A percentile compares a stretch with the other conserved stretches of the same genome.
These are phyloP conservation scores for Drosophila lutescens DNA, from an alignment of 2,888 invertebrate genomes.

Conservation along the genomic window DNA sequence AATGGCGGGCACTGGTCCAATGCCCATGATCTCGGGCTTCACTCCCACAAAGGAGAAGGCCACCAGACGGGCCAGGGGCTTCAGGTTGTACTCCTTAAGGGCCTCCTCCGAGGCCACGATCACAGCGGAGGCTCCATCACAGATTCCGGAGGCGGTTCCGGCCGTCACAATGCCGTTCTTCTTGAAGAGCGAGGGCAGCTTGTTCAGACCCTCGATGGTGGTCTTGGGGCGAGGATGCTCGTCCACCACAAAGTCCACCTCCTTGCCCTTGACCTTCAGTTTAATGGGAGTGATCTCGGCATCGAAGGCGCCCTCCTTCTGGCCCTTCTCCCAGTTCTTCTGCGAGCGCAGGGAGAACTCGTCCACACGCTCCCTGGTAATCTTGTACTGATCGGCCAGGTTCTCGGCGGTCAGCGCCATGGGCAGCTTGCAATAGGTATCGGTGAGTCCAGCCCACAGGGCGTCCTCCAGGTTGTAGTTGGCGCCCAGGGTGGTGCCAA, in stretches of 20 bases:
- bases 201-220: slow-evolving; percentile 92
- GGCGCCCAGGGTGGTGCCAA: slow-evolving; percentile 93
- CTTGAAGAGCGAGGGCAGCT: slow-evolving; percentile 95
- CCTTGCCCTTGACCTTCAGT: slow-evolving; percentile 92
- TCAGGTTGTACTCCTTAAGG: slow-evolving; percentile 90
- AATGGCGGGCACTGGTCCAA: slow-evolving; percentile 98
- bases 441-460: slow-evolving; percentile 94
- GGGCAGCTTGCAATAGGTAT: slow-evolving; percentile 94
- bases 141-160: slow-evolving; percentile 97
- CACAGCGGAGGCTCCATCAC: slow-evolving; percentile 98
- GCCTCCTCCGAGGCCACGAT: slow-evolving; percentile 96
- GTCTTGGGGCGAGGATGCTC: slow-evolving; percentile 91
- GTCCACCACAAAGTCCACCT: slow-evolving; percentile 91
- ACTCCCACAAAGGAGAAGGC: slow-evolving; percentile 97
- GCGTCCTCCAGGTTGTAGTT: slow-evolving; percentile 93
- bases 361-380: slow-evolving; percentile 93
- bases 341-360: slow-evolving; percentile 94
- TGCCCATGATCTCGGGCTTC: slow-evolving; percentile 99
- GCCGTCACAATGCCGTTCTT: slow-evolving; percentile 97
- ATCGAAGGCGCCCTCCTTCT: slow-evolving; percentile 94
- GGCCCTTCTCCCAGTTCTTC: slow-evolving; percentile 93
- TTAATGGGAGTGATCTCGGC: slow-evolving; percentile 95
- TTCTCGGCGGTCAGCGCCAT: slow-evolving; percentile 99
- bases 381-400: slow-evolving; percentile 92
- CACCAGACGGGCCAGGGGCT: slow-evolving; percentile 95